Percentiles rank a stretch among this genome's conserved stretches.
phyloP scores from a whole-genome alignment of 2,797 vertebrate genomes.

The Micropoecilia bifurca region DNA sequence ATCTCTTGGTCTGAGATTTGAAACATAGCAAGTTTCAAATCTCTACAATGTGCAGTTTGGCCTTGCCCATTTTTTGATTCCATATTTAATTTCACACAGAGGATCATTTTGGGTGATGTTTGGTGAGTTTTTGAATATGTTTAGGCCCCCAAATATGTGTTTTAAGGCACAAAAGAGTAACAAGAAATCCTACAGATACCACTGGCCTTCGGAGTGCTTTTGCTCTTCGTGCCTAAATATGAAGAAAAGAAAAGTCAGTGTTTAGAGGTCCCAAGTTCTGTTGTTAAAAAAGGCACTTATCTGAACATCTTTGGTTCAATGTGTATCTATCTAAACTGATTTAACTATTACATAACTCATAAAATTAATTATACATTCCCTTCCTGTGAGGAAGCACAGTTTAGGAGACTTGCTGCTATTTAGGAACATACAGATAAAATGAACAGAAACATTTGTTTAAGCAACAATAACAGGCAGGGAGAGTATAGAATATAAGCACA shows the following conservation, averaged over 20 bases:
- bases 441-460: not conserved
- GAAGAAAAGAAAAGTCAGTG: not conserved
- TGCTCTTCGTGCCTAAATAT: not conserved
- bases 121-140: no score
- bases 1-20: no score
- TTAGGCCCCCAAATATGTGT: no score
- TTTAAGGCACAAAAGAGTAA: no score
- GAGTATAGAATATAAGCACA: not conserved
- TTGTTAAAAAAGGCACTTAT: not conserved
- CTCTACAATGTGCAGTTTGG: no score
- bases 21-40: no score
- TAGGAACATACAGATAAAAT: not conserved
- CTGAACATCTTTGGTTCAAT: not conserved
- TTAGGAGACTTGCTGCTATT: not conserved
- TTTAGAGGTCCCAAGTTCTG: not conserved
- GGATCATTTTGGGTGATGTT: no score
- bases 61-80: no score
- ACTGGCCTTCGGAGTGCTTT: not conserved
- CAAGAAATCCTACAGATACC: no score
- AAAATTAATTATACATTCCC: not conserved
- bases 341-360: not conserved
- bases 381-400: not conserved
- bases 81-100: no score
- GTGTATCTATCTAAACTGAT: not conserved
- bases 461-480: not conserved